Conservation (phyloP, 2,797 vertebrate genomes). For the Pyrocephalus nanus region DNA sequence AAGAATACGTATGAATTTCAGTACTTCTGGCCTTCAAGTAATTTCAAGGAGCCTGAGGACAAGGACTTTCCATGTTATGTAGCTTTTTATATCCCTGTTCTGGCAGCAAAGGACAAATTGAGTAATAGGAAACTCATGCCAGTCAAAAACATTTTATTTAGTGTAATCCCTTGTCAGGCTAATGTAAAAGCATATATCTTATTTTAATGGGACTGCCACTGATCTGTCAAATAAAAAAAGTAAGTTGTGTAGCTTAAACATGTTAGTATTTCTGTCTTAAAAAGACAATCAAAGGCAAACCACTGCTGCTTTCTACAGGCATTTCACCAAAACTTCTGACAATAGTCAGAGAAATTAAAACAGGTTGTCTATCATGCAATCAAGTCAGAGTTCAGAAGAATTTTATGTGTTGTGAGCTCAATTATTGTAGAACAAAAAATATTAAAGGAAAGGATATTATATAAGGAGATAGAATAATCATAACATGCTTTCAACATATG, state of each 20-base stretch:
- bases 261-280: slow-evolving; percentile 4
- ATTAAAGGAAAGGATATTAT: background rate
- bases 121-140: slow-evolving; percentile 64
- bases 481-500: background rate
- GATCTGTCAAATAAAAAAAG: slow-evolving; percentile 49
- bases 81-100: slow-evolving; percentile 41
- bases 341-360: background rate
- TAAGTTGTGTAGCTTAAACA: slow-evolving; percentile 3
- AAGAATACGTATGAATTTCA: background rate
- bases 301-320: background rate
- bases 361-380: background rate
- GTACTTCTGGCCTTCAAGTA: background rate
- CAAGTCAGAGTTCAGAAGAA: background rate
- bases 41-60: slow-evolving; percentile 3
- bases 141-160: slow-evolving; percentile 72
- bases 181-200: slow-evolving; percentile 58
- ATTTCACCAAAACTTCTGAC: slow-evolving; percentile 2
- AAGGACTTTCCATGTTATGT: slow-evolving; percentile 5
- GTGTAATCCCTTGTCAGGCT: slow-evolving; percentile 66
- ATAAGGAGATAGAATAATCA: background rate
- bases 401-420: background rate
- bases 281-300: background rate
- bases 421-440: background rate
- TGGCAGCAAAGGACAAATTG: slow-evolving; percentile 69
- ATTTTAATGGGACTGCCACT: slow-evolving; percentile 65